Conservation (phyloP, 2,113 vertebrate genomes). For the Ammospiza nelsoni region DNA sequence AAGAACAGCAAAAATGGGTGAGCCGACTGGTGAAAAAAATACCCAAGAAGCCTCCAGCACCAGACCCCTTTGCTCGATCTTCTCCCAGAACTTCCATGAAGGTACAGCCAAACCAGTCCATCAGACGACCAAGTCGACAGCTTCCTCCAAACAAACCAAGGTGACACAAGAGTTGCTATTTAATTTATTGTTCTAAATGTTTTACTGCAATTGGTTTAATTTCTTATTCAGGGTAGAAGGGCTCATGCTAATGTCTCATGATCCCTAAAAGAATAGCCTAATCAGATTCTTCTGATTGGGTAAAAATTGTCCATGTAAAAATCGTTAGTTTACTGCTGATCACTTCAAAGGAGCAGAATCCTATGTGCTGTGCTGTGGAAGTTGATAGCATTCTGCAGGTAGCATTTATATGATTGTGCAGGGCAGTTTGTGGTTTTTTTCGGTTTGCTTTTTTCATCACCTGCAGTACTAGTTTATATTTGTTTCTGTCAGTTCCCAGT, state of each 20-base stretch:
- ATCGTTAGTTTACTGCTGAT: not conserved
- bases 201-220: not conserved
- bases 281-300: not conserved
- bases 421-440: not conserved
- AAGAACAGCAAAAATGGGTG: slow-evolving; percentile 99
- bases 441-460: not conserved
- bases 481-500: not conserved
- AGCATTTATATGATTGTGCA: not conserved
- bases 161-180: slow-evolving; percentile 73
- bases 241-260: not conserved
- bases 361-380: not conserved
- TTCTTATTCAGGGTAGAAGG: not conserved
- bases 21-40: slow-evolving; percentile 97
- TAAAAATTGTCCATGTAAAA: not conserved
- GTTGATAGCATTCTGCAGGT: not conserved
- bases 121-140: slow-evolving; percentile 93
- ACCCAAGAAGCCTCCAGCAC: slow-evolving; percentile 93
- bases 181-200: not conserved
- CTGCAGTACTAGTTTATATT: not conserved
- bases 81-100: slow-evolving; percentile 95
- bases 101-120: slow-evolving; percentile 92
- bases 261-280: not conserved
- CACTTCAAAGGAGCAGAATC: not conserved
- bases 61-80: slow-evolving; percentile 91
- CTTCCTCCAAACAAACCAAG: slow-evolving; percentile 94